These are phyloP conservation scores for Diorhabda sublineata DNA, from an alignment of 1,140 invertebrate species.

Conservation along the genomic window DNA sequence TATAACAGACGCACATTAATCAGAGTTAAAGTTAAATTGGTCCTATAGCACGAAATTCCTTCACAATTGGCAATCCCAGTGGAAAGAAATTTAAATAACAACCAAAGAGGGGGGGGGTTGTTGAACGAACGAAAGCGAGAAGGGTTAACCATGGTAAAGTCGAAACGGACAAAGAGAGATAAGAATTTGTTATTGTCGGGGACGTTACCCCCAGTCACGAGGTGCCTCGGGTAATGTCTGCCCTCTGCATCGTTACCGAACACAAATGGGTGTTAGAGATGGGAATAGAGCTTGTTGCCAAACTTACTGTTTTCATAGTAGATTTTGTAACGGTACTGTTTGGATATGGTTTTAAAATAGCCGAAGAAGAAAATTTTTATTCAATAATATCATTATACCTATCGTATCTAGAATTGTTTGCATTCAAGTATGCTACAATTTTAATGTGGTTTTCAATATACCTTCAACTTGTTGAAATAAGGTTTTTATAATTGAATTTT, in stretches of 20 bases:
- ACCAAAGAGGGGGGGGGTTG: background rate
- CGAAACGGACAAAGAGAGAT: background rate
- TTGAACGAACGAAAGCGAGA: background rate
- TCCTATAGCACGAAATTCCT: background rate
- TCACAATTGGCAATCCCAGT: background rate
- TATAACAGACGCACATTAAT: background rate
- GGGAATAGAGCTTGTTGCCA: too few relatives aligned
- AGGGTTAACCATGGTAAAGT: background rate
- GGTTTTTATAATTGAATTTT: too few relatives aligned
- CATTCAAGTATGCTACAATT: too few relatives aligned
- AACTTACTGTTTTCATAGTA: too few relatives aligned
- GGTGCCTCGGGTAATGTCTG: slow-evolving; percentile 34
- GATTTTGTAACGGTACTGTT: too few relatives aligned
- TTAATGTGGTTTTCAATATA: too few relatives aligned
- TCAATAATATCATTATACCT: too few relatives aligned
- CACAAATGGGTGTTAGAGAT: too few relatives aligned
- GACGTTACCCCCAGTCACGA: slow-evolving; percentile 26
- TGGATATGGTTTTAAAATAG: too few relatives aligned
- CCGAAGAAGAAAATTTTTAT: too few relatives aligned
- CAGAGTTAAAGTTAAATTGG: background rate
- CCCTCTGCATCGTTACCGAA: slow-evolving; percentile 21
- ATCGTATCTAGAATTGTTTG: too few relatives aligned
- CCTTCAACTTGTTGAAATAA: too few relatives aligned
- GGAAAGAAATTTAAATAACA: background rate
- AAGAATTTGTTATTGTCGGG: slow-evolving; percentile 27